Conservation (phyloP, 2,797 vertebrate genomes). For the Catostomus latipinnis region DNA sequence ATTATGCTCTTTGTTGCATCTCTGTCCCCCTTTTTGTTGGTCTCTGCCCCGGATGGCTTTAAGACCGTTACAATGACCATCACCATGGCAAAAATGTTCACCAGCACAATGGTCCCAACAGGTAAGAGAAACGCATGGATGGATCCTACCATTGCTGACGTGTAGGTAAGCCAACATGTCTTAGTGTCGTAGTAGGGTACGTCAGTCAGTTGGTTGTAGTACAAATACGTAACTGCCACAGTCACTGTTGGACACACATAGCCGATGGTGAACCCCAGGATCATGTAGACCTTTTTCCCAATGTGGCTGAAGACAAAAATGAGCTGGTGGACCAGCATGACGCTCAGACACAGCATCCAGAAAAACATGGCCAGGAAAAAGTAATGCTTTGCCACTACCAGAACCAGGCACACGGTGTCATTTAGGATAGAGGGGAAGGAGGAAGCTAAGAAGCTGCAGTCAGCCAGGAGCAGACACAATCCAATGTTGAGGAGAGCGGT, state of each 20-base stretch:
- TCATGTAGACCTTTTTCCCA: conserved; percentile 78
- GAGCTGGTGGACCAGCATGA: conserved; percentile 82
- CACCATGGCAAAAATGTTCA: conserved; percentile 78
- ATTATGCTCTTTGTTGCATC: conserved; percentile 80
- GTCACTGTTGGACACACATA: conserved; percentile 75
- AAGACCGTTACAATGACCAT: conserved; percentile 79
- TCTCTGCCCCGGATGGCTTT: conserved; percentile 72
- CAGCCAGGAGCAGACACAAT: conserved; percentile 73
- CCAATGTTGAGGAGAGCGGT: conserved; percentile 81
- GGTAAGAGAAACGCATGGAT: conserved; percentile 80
- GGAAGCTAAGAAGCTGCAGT: conserved; percentile 75
- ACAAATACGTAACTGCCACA: conserved; percentile 74
- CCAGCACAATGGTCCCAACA: conserved; percentile 72
- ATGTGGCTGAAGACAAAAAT: conserved; percentile 83
- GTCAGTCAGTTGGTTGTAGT: conserved; percentile 60
- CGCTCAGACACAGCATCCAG: conserved; percentile 83
- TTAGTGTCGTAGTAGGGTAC: conserved; percentile 47
- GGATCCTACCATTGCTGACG: conserved; percentile 68
- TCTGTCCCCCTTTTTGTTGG: conserved; percentile 71
- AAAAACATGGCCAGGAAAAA: conserved; percentile 81
- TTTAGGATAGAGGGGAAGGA: conserved; percentile 1
- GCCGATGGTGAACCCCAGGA: conserved; percentile 76
- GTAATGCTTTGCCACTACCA: conserved; percentile 77
- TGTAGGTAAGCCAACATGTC: conserved; percentile 77
- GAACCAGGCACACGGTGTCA: conserved; percentile 60